A percentile compares a stretch with the other conserved stretches of the same genome.
phyloP scores from a whole-genome alignment of 2,113 vertebrate species.

The Columba livia region DNA sequence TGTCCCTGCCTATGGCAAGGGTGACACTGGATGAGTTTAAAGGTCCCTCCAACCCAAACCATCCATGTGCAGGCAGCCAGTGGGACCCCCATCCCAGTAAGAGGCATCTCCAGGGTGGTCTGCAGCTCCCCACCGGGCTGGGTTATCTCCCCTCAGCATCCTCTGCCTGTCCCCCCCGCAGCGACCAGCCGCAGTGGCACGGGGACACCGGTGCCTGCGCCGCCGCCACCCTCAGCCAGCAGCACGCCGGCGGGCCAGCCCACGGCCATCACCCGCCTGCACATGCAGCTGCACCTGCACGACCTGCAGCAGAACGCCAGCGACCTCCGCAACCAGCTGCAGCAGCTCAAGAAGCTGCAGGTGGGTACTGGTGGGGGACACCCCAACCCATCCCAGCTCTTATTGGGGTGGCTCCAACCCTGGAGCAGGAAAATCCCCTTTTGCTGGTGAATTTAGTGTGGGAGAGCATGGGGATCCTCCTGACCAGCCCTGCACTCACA shows the following conservation, averaged over 20 bases:
- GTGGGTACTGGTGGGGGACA: constrained; percentile 12
- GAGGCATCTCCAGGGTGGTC: too few species aligned
- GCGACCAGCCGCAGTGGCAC: constrained; percentile 63
- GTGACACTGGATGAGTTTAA: too few species aligned
- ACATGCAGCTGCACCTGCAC: constrained; percentile 95
- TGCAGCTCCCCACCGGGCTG: not conserved
- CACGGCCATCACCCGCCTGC: constrained; percentile 83
- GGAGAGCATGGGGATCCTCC: not conserved
- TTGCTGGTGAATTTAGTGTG: not conserved
- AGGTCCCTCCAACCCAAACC: too few species aligned
- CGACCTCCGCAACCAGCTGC: constrained; percentile 92
- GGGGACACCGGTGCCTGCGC: constrained; percentile 75
- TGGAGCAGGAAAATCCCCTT: accelerated
- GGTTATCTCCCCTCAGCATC: not conserved
- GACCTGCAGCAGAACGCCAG: constrained; percentile 93
- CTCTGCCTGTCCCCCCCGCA: not conserved
- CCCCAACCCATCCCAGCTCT: accelerated
- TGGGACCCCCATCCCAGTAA: too few species aligned
- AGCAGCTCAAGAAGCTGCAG: constrained; percentile 91
- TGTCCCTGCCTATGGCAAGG: too few species aligned
- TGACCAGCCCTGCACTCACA: too few species aligned
- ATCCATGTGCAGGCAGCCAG: too few species aligned
- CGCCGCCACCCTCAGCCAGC: constrained; percentile 77
- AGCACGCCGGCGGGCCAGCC: constrained; percentile 76
- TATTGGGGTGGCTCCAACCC: accelerated